These are phyloP conservation scores for Probosciger aterrimus DNA, from an alignment of 2,113 vertebrate genomes.

Conservation along the genomic window DNA sequence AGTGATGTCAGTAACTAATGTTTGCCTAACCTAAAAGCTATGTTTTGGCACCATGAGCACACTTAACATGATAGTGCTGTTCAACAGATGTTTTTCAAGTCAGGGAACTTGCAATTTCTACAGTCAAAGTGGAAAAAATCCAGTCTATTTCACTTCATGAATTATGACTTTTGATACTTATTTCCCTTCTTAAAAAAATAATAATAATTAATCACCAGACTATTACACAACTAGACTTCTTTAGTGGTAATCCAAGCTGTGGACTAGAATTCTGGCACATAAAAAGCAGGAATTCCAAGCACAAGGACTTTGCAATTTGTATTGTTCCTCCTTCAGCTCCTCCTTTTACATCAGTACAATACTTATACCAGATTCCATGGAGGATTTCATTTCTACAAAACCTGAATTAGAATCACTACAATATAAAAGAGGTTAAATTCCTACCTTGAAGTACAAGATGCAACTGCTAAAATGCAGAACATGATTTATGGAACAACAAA, in stretches of 20 bases:
- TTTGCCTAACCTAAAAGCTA: constrained; percentile 75
- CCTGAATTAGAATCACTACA: neutral
- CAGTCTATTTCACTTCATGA: neutral
- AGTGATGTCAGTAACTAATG: constrained; percentile 45
- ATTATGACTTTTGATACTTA: neutral
- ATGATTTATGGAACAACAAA: neutral
- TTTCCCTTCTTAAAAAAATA: neutral
- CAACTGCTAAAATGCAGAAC: neutral
- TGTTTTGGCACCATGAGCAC: constrained; percentile 57
- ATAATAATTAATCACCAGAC: neutral
- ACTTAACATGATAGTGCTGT: constrained; percentile 26
- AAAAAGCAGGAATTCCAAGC: neutral
- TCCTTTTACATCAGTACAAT: neutral
- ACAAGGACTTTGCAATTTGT: neutral
- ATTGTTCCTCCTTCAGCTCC: neutral
- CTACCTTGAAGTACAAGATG: neutral
- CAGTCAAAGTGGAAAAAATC: constrained; percentile 41
- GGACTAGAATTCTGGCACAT: neutral
- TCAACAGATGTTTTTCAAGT: constrained; percentile 51
- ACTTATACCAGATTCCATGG: neutral
- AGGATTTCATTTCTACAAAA: neutral
- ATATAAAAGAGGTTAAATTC: neutral
- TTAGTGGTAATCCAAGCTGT: neutral
- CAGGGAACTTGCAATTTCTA: constrained; percentile 19
- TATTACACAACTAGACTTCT: neutral